phyloP scores from a whole-genome alignment of 1,140 invertebrate species.

The Caenorhabditis brenneri region DNA sequence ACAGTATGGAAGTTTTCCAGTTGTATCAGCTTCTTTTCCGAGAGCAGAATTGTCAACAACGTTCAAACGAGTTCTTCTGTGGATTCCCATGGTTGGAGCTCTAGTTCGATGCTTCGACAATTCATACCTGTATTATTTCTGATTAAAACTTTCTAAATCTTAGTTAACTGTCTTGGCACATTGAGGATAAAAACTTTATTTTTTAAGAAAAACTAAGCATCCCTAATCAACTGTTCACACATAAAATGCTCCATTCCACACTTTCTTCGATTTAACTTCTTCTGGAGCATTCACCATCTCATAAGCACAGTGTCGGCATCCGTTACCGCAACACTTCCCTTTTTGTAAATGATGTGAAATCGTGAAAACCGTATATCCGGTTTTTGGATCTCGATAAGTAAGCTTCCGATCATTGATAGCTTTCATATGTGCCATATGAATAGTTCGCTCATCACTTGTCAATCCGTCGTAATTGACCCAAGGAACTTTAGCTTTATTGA shows the following conservation, averaged over 20 bases:
- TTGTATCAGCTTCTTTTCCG: slow-evolving; percentile 86
- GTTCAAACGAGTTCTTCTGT: slow-evolving; percentile 72
- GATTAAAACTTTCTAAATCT: not conserved
- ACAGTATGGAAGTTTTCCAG: slow-evolving; percentile 82
- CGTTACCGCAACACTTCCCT: slow-evolving; percentile 67
- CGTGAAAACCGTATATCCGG: slow-evolving; percentile 58
- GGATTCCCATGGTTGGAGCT: slow-evolving; percentile 71
- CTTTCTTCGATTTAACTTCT: slow-evolving; percentile 51
- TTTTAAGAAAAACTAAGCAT: not conserved
- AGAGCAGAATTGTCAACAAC: slow-evolving; percentile 90
- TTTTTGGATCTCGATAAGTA: slow-evolving; percentile 58
- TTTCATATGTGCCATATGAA: slow-evolving; percentile 60
- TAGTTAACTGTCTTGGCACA: not conserved
- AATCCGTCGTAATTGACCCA: slow-evolving; percentile 60
- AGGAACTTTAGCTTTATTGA: slow-evolving; percentile 61
- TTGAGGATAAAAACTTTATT: not conserved
- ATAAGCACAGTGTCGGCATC: slow-evolving; percentile 70
- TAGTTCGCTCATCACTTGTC: slow-evolving; percentile 61
- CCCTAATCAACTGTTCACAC: slow-evolving; percentile 54
- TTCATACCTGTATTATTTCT: slow-evolving; percentile 62
- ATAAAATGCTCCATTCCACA: slow-evolving; percentile 64
- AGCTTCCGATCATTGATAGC: slow-evolving; percentile 61
- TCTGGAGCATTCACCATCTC: slow-evolving; percentile 61
- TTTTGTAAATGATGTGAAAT: slow-evolving; percentile 62
- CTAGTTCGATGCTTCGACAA: slow-evolving; percentile 63